Conservation (phyloP, 2,888 invertebrate species). For the Tridacna crocea region DNA sequence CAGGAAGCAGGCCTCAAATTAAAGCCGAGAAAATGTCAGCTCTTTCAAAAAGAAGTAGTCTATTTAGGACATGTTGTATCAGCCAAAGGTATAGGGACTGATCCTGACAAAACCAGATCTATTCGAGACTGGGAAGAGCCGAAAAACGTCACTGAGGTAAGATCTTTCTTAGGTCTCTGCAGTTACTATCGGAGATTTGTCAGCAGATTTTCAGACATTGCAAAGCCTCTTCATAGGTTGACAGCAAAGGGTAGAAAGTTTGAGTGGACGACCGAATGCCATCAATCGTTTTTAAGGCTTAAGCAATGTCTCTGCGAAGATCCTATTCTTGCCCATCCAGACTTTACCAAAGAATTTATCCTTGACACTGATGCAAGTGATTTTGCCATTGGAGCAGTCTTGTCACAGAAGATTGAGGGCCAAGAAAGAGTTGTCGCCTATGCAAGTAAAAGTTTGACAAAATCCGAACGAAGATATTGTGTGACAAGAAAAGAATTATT, state of each 20-base stretch:
- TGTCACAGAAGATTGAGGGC: slow-evolving; percentile 28
- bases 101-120: neutral
- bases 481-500: slow-evolving; percentile 53
- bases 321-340: slow-evolving; percentile 29
- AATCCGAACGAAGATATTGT: slow-evolving; percentile 41
- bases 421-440: slow-evolving; percentile 27
- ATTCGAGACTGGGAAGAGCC: slow-evolving; percentile 15
- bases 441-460: slow-evolving; percentile 30
- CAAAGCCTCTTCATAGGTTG: slow-evolving; percentile 29
- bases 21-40: slow-evolving; percentile 22
- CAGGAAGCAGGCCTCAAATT: slow-evolving; percentile 5
- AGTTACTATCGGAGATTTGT: slow-evolving; percentile 40
- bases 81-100: neutral
- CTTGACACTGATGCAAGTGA: slow-evolving; percentile 45
- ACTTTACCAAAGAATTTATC: slow-evolving; percentile 28
- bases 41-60: neutral
- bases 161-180: slow-evolving; percentile 36
- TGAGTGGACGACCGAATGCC: slow-evolving; percentile 23
- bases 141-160: slow-evolving; percentile 31
- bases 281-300: slow-evolving; percentile 16
- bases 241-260: slow-evolving; percentile 27
- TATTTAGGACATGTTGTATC: neutral
- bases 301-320: slow-evolving; percentile 15
- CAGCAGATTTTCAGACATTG: slow-evolving; percentile 26
- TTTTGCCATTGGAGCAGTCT: slow-evolving; percentile 32